Base-by-base conservation (phyloP, 2,888 invertebrate species). In the Coecobrya sp. region DNA sequence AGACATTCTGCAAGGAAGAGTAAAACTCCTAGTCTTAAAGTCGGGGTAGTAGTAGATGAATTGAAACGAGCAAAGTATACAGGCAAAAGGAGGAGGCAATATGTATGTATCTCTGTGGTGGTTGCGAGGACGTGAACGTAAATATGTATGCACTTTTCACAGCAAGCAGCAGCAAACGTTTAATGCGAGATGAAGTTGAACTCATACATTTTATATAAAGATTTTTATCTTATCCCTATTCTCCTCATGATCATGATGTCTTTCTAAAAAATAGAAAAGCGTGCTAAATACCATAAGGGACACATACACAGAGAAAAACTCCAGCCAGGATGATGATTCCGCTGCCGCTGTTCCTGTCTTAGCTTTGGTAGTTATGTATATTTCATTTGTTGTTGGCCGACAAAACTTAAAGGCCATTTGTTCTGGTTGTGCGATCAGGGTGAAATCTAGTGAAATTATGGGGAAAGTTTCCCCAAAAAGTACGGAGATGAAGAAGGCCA, bases 391-490 rank as follows among this genome's bases (percentile, higher is more conserved):
- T 59, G 76, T 88, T 88, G 81, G 79, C 81, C 36, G 81, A 52
- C 82, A 82, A 89, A 89, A 82, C 70, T 89, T 45, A 25, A 52
- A 84, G 89, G 25, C 89, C 89, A 89, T 89, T 89, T 89, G 89
- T 89, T 91, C 84, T 87, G 79, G 79, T 85, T 82, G 62, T 86
- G 86, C 93, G 93, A 93, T 93, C 92, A 94, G 91, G 91, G 92
- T 91, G 93, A 93, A 92, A 93, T 94, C 89, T 91, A 89, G 86
- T 88, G 93, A 93, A 94, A 93, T 94, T 94, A 94, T 94, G 93
- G 94, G 19, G 81, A 94, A 94, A 94, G 92, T 94, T 94, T 94
- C 62, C 84, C 36, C 79, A 30, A 73, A 36, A 55, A 55, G 13
- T 45, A 36, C 30, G n/a, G 36, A 49, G 13, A 81, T 5, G n/a